Conservation (phyloP, 2,888 invertebrate species). For the Keiferia lycopersicella region DNA sequence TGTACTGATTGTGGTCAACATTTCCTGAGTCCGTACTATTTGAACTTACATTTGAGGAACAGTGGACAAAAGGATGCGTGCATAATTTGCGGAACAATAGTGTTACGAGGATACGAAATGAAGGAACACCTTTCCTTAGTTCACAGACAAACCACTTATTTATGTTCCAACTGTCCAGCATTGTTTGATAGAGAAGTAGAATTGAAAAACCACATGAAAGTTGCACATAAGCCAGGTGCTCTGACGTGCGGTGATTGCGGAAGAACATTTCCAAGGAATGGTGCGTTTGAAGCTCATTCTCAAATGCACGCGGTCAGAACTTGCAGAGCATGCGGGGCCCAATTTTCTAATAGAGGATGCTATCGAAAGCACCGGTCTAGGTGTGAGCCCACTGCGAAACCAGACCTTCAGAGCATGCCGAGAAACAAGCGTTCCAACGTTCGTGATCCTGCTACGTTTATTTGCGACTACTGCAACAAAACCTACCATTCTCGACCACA, state of each 20-base stretch:
- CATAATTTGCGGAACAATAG: slow-evolving; percentile 53
- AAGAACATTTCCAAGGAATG: slow-evolving; percentile 53
- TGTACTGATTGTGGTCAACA: slow-evolving; percentile 66
- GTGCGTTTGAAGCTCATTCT: slow-evolving; percentile 59
- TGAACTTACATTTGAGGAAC: slow-evolving; percentile 63
- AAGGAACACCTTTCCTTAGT: slow-evolving; percentile 50
- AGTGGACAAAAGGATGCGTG: slow-evolving; percentile 70
- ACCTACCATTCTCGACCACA: slow-evolving; percentile 64
- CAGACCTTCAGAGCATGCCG: slow-evolving; percentile 50
- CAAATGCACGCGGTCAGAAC: slow-evolving; percentile 70
- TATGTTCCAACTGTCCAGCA: slow-evolving; percentile 61
- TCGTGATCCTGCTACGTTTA: slow-evolving; percentile 65
- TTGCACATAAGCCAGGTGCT: slow-evolving; percentile 52
- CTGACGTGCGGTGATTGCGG: slow-evolving; percentile 65
- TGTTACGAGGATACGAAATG: slow-evolving; percentile 54
- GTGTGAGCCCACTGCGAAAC: slow-evolving; percentile 69
- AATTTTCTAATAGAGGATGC: slow-evolving; percentile 67
- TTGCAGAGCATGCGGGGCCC: slow-evolving; percentile 60
- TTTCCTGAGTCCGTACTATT: slow-evolving; percentile 58
- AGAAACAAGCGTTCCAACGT: slow-evolving; percentile 59
- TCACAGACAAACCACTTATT: slow-evolving; percentile 47
- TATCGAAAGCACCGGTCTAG: slow-evolving; percentile 64
- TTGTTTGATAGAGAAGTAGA: slow-evolving; percentile 48
- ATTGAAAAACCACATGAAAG: slow-evolving; percentile 49
- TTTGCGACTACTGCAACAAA: slow-evolving; percentile 68